These are phyloP conservation scores for Oligia latruncula DNA, from an alignment of 2,888 invertebrate species.

Conservation along the genomic window DNA sequence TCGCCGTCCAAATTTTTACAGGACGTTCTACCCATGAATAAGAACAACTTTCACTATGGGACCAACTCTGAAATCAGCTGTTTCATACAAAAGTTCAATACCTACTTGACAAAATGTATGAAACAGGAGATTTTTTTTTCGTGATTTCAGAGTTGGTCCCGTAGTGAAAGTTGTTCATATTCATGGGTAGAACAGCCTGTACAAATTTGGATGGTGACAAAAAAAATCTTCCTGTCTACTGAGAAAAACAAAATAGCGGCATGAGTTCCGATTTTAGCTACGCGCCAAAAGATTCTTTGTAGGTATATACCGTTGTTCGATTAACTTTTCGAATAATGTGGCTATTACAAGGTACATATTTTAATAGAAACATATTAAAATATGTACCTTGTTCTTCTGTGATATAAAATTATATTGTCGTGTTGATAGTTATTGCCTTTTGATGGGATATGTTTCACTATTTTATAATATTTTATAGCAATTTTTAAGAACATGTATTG, in stretches of 20 bases:
- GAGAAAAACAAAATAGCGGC: not conserved
- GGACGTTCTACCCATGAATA: no score
- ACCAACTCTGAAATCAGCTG: no score
- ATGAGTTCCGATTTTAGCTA: not conserved
- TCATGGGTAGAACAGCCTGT: no score
- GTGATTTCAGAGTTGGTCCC: no score
- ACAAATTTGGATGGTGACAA: no score
- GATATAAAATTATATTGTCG: not conserved
- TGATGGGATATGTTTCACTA: not conserved
- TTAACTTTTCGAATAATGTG: not conserved
- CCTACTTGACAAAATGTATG: no score
- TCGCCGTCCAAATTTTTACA: no score
- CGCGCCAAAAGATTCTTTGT: not conserved
- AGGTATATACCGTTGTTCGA: not conserved
- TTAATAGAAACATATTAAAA: not conserved
- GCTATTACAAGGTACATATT: not conserved
- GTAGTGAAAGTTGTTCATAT: no score
- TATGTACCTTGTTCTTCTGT: not conserved
- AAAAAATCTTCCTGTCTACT: no score
- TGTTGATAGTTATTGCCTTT: slow-evolving; percentile 5
- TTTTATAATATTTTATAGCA: not conserved
- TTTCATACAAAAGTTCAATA: no score
- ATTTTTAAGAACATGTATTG: slow-evolving; percentile 1
- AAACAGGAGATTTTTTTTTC: no score
- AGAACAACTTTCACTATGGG: no score